Evolutionary conservation across 2,797 vertebrate genomes (phyloP), one percentile per base, ranked within the genome.

Genomic region (Cryptoprocta ferox): DNA sequence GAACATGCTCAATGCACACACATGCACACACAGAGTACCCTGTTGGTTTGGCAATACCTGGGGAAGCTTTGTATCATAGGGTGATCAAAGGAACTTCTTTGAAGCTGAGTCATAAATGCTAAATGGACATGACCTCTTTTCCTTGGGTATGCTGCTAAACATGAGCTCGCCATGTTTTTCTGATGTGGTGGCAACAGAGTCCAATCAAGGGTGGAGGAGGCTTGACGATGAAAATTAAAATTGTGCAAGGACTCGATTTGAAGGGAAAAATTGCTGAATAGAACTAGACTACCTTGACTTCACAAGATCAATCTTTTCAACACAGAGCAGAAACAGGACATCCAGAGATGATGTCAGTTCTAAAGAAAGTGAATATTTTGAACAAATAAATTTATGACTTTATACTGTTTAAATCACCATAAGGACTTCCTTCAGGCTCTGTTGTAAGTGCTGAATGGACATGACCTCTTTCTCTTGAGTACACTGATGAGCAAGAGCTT

Each of bases 281-380:
- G n/a, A 61, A 79, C 28, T 76, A 95, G 87, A 9, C 14, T 84
- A 81, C 14, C 39, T 50, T 79, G 48, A 92, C 73, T 95, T 75
- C 65, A 15, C 32, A 94, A 89, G 28, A 86, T 56, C 24, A 59
- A n/a, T 75, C 90, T 97, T 79, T 82, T 19, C 19, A 81, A 59
- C 16, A 30, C 3, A 42, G 71, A 91, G 50, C 42, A 88, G 59
- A 94, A 92, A 45, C 7, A 82, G 1, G 48, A 63, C 73, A 45
- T 84, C 71, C 8, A 14, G 50, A 66, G 42, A 63, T 26, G 50
- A 76, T 30, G 21, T 30, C 2, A 45, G 11, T 45, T 89, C 42
- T 68, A 90, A 96, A 96, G 70, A 89, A 76, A 80, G 61, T 42
- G n/a, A 42, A 2, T 66, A 73, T 59, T 92, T 84, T 75, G 30